Evolutionary conservation across 2,797 vertebrate species (phyloP).

Genomic region (Protonibea diacanthus): DNA sequence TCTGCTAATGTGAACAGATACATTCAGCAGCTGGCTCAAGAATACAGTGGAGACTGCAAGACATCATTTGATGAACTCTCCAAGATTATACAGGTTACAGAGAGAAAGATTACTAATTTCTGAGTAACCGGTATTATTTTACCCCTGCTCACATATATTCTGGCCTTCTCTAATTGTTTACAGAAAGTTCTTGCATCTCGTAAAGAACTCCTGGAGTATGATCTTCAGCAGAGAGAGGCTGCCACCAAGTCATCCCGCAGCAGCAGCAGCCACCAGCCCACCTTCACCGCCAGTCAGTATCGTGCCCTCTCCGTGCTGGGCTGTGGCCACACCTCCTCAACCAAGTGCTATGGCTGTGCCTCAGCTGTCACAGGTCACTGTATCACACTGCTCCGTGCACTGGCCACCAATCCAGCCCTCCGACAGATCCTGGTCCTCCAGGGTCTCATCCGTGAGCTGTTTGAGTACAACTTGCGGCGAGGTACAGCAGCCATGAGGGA

Average conservation of each 20-base stretch:
- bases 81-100: constrained; percentile 96
- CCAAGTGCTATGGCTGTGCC: constrained; percentile 97
- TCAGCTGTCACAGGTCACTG: constrained; percentile 98
- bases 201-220: constrained; percentile 97
- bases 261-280: constrained; percentile 91
- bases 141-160: background rate
- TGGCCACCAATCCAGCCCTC: constrained; percentile 96
- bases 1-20: constrained; percentile 98
- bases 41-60: constrained; percentile 99
- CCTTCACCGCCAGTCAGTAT: constrained; percentile 97
- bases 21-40: constrained; percentile 97
- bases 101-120: background rate
- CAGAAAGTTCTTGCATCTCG: constrained; percentile 99
- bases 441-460: constrained; percentile 97
- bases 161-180: constrained; percentile 17
- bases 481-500: constrained; percentile 95
- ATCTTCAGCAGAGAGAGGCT: constrained; percentile 96
- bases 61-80: constrained; percentile 98
- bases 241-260: constrained; percentile 96
- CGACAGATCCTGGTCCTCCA: constrained; percentile 97
- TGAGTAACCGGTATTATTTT: accelerated
- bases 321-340: constrained; percentile 97
- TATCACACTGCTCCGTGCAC: constrained; percentile 93
- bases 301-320: constrained; percentile 95
- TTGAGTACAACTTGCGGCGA: constrained; percentile 95